Evolutionary conservation across 92 coral and sea anemone genomes (phyloP), one percentile per base, ranked within the genome.

Genomic region (Pocillopora grandis): DNA sequence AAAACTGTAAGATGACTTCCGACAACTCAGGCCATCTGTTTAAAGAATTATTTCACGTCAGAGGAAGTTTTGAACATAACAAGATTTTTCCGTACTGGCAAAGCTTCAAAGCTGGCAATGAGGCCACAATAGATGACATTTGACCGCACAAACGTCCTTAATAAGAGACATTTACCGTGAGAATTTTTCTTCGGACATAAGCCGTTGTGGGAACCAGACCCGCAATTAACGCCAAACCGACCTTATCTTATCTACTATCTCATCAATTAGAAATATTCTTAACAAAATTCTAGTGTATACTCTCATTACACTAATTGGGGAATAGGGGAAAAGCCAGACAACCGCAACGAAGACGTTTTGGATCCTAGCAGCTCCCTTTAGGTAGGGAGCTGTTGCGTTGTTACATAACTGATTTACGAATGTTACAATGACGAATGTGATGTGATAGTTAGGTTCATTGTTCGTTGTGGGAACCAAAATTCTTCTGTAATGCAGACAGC

Each of bases 181-280:
- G 86, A 83, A 83, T 35, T 15, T 52, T 33, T 37, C 57, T 52
- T 31, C 52, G 66, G 73, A 73, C 19, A 74, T 19, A 74, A 62
- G 48, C 58, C 42, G 62, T 72, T 58, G 86, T 52, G 88, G 62
- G 84, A 76, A 31, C 48, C 86, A 72, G 71, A 79, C 77, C 84
- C 23, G 58, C 80, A 87, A 80, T 80, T 81, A 87, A 21, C 89
- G 58, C 85, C 64, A 62, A 48, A 70, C 21, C 69, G 75, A 21
- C 68, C 79, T 66, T 80, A 87, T 87, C 90, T 87, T 87, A 85
- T 87, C 81, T 16, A 15, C 55, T 12, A 87, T 80, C 90, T 72
- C 77, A 81, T 87, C 90, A 80, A 83, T 83, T 74, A 83, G 74
- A 58, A 55, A 63, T 83, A 71, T 73, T 83, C 86, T 62, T 63